Base-by-base conservation (phyloP, 2,888 invertebrate genomes). In the Drosophila meridiana region DNA sequence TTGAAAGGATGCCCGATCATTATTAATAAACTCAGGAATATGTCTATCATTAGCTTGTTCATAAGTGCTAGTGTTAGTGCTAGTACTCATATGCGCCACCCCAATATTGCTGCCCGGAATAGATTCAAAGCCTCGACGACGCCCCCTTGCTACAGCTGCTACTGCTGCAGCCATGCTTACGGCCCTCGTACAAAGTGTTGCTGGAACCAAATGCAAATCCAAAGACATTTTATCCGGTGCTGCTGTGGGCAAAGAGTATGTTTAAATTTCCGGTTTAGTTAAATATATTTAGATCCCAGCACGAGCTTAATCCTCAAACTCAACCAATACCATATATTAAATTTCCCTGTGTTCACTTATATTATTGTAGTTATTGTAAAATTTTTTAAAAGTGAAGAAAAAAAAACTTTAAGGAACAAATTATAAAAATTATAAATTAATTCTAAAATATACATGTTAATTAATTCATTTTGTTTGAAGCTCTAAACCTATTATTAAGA, bases 111-210 rank as follows among this genome's bases (percentile, higher is more conserved):
- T 55, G 36, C 32, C 48, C 11, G 20, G 20, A n/a, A 52, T 8
- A 9, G 59, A 14, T 14, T 74, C 69, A 55, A 78, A 68, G 34
- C 71, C 74, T 5, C 82, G 84, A 52, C 77, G 76, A 1, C 87
- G 78, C n/a, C 57, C 58, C 8, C 76, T 65, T 30, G 89, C 78
- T 9, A 78, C 71, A 42, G 82, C 78, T 36, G 76, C 81, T 36
- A 67, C 80, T 6, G 89, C 81, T 26, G 88, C 79, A n/a, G 87
- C 86, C 61, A 84, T 59, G 45, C 73, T 84, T 8, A 66, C 66
- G 13, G 61, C 42, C 58, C 68, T 68, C 4, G 71, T 69, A 40
- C 65, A 38, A 13, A 58, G 61, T 36, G 66, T 13, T 1, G 57
- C n/a, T 55, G 56, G 38, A 36, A 45, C 36, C n/a, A 43, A 48